A percentile compares a stretch with the other conserved stretches of the same genome.
phyloP scores from a whole-genome alignment of 2,797 vertebrate genomes.

The Aphelocoma californica region DNA sequence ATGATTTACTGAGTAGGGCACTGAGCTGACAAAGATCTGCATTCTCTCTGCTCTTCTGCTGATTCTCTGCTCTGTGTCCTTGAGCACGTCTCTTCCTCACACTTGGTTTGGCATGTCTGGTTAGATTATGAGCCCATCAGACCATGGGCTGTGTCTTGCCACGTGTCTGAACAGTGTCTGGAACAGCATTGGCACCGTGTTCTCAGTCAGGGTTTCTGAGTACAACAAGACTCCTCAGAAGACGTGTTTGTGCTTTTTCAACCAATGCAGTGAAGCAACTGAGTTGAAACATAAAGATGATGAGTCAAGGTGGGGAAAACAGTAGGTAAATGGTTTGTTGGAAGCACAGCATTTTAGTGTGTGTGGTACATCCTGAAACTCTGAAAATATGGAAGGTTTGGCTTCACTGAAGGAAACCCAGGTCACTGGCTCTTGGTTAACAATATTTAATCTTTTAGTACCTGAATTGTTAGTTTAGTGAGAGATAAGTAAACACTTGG shows the following conservation, averaged over 20 bases:
- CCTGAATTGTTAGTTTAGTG: background rate
- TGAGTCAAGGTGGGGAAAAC: background rate
- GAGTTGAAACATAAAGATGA: background rate
- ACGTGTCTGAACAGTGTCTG: background rate
- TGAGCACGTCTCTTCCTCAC: background rate
- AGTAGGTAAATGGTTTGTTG: background rate
- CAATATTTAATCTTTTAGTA: background rate
- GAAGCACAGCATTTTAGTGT: background rate
- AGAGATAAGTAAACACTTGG: background rate
- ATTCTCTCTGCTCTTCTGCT: background rate
- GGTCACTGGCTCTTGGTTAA: background rate
- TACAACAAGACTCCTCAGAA: background rate
- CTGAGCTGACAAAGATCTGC: background rate
- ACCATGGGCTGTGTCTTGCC: background rate
- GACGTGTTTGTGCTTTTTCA: background rate
- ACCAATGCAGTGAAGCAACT: background rate
- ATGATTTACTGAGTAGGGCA: background rate
- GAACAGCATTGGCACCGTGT: background rate
- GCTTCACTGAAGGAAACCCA: background rate
- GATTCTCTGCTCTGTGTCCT: background rate
- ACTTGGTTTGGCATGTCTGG: background rate
- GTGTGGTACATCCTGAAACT: background rate
- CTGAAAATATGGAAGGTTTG: background rate
- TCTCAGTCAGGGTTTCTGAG: background rate
- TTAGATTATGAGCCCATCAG: background rate